phyloP scores from a whole-genome alignment of 2,888 invertebrate species.

The Amaurobius ferox region DNA sequence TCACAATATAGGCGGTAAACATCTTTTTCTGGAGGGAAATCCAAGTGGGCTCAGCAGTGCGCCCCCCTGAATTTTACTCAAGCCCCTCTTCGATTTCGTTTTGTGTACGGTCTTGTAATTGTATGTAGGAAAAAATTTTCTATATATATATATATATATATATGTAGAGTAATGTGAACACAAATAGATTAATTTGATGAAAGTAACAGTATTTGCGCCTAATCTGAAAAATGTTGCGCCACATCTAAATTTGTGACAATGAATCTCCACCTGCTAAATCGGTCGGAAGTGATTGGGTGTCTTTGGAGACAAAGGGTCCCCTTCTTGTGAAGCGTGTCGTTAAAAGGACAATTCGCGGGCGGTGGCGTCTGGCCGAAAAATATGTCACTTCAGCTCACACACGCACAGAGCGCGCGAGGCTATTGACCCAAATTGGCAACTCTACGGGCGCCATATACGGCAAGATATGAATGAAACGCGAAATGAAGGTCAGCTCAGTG shows the following conservation, averaged over 20 bases:
- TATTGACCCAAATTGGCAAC: conserved; percentile 12
- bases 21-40: too few species aligned
- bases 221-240: not conserved
- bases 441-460: conserved; percentile 11
- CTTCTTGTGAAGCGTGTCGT: not conserved
- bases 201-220: too few species aligned
- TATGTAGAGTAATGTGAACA: too few species aligned
- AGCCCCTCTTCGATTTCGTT: too few species aligned
- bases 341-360: not conserved
- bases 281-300: not conserved
- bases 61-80: too few species aligned
- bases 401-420: not conserved
- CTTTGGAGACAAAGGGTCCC: not conserved
- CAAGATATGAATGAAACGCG: conserved; percentile 9
- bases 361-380: not conserved
- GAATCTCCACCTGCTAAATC: not conserved
- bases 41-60: too few species aligned
- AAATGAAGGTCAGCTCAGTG: conserved; percentile 1
- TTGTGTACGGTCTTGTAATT: too few species aligned
- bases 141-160: too few species aligned
- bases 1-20: too few species aligned
- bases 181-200: too few species aligned
- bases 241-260: not conserved
- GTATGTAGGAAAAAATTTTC: too few species aligned
- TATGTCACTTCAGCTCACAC: not conserved